Evolutionary conservation across 2,888 invertebrate species (phyloP).

Genomic region (Tiphia femorata): DNA sequence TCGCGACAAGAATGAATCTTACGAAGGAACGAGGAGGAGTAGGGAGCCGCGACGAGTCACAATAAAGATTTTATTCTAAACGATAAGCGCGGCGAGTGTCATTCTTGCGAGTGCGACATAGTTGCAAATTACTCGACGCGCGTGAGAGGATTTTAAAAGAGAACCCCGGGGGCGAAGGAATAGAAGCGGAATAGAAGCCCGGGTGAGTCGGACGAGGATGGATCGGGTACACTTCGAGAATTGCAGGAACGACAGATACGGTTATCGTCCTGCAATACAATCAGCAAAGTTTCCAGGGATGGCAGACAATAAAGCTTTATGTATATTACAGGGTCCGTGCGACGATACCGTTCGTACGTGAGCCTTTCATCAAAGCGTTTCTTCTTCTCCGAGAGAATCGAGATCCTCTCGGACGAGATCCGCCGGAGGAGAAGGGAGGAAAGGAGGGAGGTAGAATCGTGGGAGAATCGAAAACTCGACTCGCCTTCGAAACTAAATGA

Average conservation of each 20-base stretch:
- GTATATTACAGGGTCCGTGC: constrained; percentile 46
- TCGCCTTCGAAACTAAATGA: too few species aligned
- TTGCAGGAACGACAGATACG: constrained; percentile 37
- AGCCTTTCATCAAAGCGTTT: constrained; percentile 47
- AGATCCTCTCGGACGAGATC: neutral
- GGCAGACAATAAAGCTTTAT: constrained; percentile 50
- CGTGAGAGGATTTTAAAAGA: too few species aligned
- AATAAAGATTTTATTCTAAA: too few species aligned
- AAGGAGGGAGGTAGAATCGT: neutral
- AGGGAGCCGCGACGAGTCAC: too few species aligned
- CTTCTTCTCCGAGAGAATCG: constrained; percentile 9
- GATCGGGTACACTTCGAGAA: constrained; percentile 41
- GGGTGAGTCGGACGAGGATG: constrained; percentile 25
- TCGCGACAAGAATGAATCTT: neutral
- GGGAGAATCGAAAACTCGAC: too few species aligned
- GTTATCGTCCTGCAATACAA: constrained; percentile 48
- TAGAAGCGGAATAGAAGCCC: neutral
- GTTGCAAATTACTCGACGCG: too few species aligned
- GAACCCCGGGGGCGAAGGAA: neutral
- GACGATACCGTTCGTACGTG: constrained; percentile 48
- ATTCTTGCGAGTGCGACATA: too few species aligned
- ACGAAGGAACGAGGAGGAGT: neutral
- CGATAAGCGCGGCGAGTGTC: too few species aligned
- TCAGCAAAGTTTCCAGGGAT: constrained; percentile 49
- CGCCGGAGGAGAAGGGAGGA: constrained; percentile 6